Percentiles rank a stretch among this genome's conserved stretches.
Evolutionary conservation across 2,113 vertebrate genomes (phyloP).

Genomic region (Heterochromis multidens): DNA sequence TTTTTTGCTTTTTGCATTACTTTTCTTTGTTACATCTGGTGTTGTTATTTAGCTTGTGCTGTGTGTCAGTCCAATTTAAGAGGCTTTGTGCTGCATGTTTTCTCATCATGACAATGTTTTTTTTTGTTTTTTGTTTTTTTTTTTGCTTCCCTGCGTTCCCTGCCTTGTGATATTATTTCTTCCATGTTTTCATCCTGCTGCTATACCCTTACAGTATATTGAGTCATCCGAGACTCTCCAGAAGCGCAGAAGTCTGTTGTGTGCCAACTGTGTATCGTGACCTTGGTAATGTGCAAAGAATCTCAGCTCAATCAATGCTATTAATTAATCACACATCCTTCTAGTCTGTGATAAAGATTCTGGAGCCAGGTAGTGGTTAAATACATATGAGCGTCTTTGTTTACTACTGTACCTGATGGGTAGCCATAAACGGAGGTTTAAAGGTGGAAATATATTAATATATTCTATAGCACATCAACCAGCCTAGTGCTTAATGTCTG

Average conservation of each 20-base stretch:
- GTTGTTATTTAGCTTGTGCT: neutral
- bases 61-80: neutral
- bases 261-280: constrained; percentile 14
- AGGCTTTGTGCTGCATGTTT: neutral
- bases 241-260: neutral
- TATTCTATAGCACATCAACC: constrained; percentile 2
- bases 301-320: constrained; percentile 43
- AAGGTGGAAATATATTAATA: constrained; percentile 11
- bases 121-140: neutral
- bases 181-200: neutral
- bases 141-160: neutral
- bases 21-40: neutral
- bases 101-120: neutral
- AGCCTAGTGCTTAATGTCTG: constrained; percentile 37
- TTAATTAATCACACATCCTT: constrained; percentile 53
- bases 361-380: neutral
- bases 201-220: constrained; percentile 2
- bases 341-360: neutral
- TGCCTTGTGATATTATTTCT: neutral
- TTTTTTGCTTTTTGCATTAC: neutral
- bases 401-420: neutral
- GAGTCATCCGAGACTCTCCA: neutral
- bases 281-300: constrained; percentile 35
- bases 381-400: neutral
- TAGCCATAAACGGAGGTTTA: neutral